Base-by-base conservation (phyloP, 2,113 vertebrate species). In the Melanerpes formicivorus region DNA sequence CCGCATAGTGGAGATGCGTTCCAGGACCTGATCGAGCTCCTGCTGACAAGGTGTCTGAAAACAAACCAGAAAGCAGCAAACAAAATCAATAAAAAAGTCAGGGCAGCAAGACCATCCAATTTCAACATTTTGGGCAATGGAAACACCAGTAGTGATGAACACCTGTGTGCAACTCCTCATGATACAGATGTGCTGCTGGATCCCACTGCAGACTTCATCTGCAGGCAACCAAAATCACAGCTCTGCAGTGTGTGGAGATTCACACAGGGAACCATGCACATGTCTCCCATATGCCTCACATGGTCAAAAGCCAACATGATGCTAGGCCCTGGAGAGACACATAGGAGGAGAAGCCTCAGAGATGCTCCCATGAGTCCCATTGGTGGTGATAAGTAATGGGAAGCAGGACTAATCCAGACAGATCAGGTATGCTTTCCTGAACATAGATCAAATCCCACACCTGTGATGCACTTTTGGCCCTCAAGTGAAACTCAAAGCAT, bases 1-100 rank as follows among this genome's bases (percentile, higher is more conserved):
- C 78, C 98, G 97, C 98, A 99, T 99, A 92, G 97, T 98, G 13
- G 98, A 98, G 94, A 99, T 99, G 80, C 99, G 98, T 92, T 99
- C 98, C 87, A 99, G 96, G 90, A 99, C 99, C 90, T 97, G 97
- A 96, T 99, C 98, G 97, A 99, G 65, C 93, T 99, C 98, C 97
- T 98, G 98, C 96, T 99, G 98, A 97, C 99, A 99, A 76, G 98
- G 97, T 22, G 97, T 99, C 99, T 99, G 97, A 26, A 86, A 90
- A 90, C 52, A 84, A 34, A 11, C 66, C 88, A 93, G 62, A 78
- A 90, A 82, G 32, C 29, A 92, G 34, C 63, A 58, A 66, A 14
- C 6, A 21, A n/a, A 64, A 64, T 21, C 34, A 18, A 42, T 14
- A n/a, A 67, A 9, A 30, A 52, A 37, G n/a, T 85, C 42, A 93